Conservation (phyloP, 2,888 invertebrate species). For the Pollenia amentaria region DNA sequence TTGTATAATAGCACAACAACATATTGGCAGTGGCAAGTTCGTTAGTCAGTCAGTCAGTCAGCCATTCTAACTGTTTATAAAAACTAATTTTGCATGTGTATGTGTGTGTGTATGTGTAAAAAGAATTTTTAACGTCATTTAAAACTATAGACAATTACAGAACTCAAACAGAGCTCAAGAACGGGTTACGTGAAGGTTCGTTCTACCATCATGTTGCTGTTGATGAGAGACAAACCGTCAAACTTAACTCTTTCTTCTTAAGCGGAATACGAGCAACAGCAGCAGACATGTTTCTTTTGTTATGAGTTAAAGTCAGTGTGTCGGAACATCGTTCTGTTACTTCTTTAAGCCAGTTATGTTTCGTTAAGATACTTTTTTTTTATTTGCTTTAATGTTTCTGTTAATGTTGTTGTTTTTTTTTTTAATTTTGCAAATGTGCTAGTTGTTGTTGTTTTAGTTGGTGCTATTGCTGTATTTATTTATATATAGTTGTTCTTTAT, state of each 20-base stretch:
- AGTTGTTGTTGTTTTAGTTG: constrained; percentile 49
- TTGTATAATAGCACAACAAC: not conserved
- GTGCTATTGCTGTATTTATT: constrained; percentile 57
- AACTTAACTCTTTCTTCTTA: not conserved
- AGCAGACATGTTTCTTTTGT: constrained; percentile 54
- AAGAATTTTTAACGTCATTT: constrained; percentile 55
- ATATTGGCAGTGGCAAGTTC: constrained; percentile 36
- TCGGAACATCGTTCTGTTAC: constrained; percentile 68
- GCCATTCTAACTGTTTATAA: constrained; percentile 29
- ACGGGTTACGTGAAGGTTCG: constrained; percentile 51
- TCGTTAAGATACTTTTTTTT: constrained; percentile 51
- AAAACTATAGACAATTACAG: constrained; percentile 36
- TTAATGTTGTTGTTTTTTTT: constrained; percentile 20
- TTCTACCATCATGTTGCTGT: not conserved
- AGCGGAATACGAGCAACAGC: not conserved
- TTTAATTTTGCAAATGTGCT: constrained; percentile 49
- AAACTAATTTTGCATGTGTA: not conserved
- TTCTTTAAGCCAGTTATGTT: constrained; percentile 68
- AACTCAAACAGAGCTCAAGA: constrained; percentile 7
- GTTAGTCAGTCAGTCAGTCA: constrained; percentile 42
- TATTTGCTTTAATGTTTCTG: constrained; percentile 23
- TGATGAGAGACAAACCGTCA: constrained; percentile 32
- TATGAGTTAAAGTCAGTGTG: constrained; percentile 63
- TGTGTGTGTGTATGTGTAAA: constrained; percentile 14
- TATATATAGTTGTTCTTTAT: constrained; percentile 60